Evolutionary conservation across 2,797 vertebrate species (phyloP).

Genomic region (Rousettus madagascariensis): DNA sequence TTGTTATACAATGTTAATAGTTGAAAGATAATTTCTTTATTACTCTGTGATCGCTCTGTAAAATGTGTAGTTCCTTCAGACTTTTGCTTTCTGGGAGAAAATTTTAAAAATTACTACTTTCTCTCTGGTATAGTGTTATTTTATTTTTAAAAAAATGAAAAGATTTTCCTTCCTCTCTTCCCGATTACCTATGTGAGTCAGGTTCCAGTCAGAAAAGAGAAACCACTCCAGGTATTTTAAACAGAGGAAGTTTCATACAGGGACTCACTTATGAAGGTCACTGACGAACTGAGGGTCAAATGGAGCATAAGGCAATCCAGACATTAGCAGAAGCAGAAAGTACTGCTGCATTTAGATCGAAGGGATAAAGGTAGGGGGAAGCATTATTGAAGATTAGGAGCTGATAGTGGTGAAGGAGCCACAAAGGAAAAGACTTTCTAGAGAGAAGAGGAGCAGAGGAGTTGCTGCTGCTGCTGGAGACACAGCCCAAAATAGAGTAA

Average conservation of each 20-base stretch:
- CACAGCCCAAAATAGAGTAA: not conserved
- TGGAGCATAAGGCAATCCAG: not conserved
- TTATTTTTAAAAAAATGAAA: not conserved
- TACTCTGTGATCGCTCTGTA: not conserved
- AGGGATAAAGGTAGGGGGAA: not conserved
- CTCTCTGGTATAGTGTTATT: not conserved
- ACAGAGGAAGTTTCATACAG: not conserved
- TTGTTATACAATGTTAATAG: not conserved
- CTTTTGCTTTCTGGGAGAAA: not conserved
- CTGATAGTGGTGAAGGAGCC: not conserved
- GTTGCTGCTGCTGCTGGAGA: not conserved
- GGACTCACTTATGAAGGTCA: not conserved
- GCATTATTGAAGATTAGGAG: not conserved
- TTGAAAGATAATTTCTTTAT: constrained; percentile 17
- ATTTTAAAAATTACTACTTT: not conserved
- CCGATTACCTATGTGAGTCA: not conserved
- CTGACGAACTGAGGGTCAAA: not conserved
- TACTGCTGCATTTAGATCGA: not conserved
- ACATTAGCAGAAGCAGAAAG: not conserved
- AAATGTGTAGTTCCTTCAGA: not conserved
- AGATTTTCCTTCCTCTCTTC: not conserved
- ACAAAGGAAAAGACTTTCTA: not conserved
- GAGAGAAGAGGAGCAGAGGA: not conserved
- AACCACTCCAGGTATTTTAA: not conserved
- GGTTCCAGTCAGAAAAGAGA: not conserved